A percentile compares a stretch with the other conserved stretches of the same genome.
Conservation (phyloP, 2,888 invertebrate species). For the Diogma glabrata region DNA sequence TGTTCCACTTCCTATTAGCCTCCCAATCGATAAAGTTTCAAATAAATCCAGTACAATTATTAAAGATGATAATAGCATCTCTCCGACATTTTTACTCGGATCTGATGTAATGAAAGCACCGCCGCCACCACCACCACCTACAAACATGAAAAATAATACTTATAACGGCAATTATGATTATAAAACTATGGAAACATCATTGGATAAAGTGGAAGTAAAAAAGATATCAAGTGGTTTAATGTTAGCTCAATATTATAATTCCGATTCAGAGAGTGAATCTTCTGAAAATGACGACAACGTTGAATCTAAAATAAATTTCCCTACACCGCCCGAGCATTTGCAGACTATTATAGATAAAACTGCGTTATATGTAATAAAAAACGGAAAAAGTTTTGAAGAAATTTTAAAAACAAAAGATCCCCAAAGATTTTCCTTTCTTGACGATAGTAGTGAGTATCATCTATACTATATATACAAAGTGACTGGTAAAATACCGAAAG, state of each 20-base stretch:
- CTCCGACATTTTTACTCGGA: no score
- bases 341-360: constrained; percentile 90
- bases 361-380: constrained; percentile 91
- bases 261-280: constrained; percentile 38
- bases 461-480: constrained; percentile 66
- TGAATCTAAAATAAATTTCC: constrained; percentile 27
- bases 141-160: no score
- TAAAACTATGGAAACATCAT: background rate
- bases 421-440: constrained; percentile 76
- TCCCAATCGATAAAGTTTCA: no score
- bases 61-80: background rate
- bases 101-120: no score
- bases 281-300: constrained; percentile 14
- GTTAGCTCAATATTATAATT: constrained; percentile 46
- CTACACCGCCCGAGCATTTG: constrained; percentile 67
- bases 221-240: constrained; percentile 36
- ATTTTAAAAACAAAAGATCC: constrained; percentile 76
- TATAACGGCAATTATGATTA: no score
- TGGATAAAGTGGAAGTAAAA: constrained; percentile 26
- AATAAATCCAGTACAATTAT: constrained; percentile 5
- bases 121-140: no score
- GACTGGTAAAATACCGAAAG: constrained; percentile 23
- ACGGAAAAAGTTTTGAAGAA: constrained; percentile 87
- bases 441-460: constrained; percentile 63
- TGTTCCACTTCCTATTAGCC: constrained; percentile 34